These are phyloP conservation scores for Eublepharis macularius DNA, from an alignment of 2,113 vertebrate genomes.

Conservation along the genomic window DNA sequence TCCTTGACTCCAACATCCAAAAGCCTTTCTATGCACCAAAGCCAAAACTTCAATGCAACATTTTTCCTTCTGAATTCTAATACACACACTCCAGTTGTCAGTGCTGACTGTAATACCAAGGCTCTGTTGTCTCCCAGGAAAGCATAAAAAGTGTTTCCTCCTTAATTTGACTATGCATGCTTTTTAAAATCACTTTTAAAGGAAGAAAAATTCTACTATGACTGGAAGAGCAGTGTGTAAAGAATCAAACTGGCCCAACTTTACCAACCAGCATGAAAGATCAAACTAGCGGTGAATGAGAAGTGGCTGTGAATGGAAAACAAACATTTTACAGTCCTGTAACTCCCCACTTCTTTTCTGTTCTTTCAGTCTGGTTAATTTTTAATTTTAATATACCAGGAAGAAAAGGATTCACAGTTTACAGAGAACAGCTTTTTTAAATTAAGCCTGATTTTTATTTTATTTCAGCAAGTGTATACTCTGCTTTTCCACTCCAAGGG, in stretches of 20 bases:
- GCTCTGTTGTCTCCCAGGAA: not conserved
- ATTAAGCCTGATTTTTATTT: too few species aligned
- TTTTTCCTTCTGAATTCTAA: not conserved
- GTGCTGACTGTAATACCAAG: not conserved
- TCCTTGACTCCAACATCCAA: not conserved
- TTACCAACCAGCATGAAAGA: not conserved
- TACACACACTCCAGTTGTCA: not conserved
- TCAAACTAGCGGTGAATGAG: not conserved
- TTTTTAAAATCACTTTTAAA: not conserved
- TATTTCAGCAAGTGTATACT: too few species aligned
- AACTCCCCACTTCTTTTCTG: not conserved
- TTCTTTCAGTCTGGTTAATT: not conserved
- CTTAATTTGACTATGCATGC: not conserved
- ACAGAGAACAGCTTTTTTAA: not conserved
- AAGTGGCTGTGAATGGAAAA: not conserved
- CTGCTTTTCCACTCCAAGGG: too few species aligned
- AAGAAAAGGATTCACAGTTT: not conserved
- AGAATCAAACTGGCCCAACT: not conserved
- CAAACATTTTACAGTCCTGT: not conserved
- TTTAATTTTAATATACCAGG: not conserved
- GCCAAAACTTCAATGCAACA: not conserved
- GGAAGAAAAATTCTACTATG: not conserved
- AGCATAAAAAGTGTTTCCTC: not conserved
- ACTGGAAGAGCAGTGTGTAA: not conserved
- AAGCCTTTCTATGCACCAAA: not conserved